Evolutionary conservation across 30 jellyfish, hydroid and myxozoan genomes (phyloP), one percentile per base, ranked within the genome.

Genomic region (Pseudorhiza aurosa): DNA sequence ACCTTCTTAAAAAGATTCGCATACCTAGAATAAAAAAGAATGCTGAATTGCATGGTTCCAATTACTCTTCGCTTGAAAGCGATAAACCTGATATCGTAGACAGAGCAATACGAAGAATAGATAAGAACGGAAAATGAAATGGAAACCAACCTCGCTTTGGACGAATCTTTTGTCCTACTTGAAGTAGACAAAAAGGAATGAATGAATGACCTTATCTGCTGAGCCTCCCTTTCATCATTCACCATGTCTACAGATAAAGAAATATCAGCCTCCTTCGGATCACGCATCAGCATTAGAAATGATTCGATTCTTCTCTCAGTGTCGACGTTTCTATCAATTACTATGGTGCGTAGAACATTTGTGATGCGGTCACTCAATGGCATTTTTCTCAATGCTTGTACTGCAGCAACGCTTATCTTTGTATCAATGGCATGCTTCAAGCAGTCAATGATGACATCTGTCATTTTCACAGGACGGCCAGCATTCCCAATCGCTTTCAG

Each of bases 401-500:
- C 68, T 26, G 99, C 99, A 27, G 99, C 97, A 32, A 93, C 58
- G 81, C 97, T 86, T 11, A 88, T 77, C 51, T 87, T 86, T 24
- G 76, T 11, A 31, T 87, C 91, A 4, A 78, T 44, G 24, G 99
- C 97, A 74, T 93, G 81, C 67, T 77, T 56, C 24, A 82, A 74
- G 43, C 99, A 93, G 53, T 93, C 97, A 51, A 93, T 46, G 21
- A 93, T 87, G n/a, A 87, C 68, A 35, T 95, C 77, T 18, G 58
- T 58, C 65, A 93, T 96, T 44, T 60, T 46, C 17, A 62, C 56
- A 2, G 97, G 97, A 77, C 96, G 51, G 14, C 99, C 99, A 21
- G 95, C 90, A 65, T 93, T 93, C 4, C 99, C 99, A 55, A 93
- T 93, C n/a, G 97, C 97, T 82, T 87, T 93, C 65, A 93, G 69